These are phyloP conservation scores for Ornithorhynchus anatinus DNA, from an alignment of 2,113 vertebrate genomes.

Conservation along the genomic window DNA sequence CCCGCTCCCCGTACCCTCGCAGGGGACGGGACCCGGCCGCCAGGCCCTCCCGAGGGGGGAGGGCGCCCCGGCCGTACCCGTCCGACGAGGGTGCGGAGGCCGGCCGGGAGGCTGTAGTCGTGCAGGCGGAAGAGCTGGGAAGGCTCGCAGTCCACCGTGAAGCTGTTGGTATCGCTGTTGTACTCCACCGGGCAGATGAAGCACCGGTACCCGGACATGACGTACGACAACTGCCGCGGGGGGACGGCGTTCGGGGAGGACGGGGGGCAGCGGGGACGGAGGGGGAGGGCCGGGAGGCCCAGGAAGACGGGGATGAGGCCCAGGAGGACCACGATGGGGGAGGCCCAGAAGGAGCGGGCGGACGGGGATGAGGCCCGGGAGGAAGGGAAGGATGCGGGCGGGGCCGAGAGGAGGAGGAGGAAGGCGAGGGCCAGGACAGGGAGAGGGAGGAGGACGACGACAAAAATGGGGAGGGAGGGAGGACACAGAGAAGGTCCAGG, in stretches of 20 bases:
- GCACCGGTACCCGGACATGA: constrained; percentile 93
- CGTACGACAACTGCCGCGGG: constrained; percentile 84
- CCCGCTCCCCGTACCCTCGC: too few species aligned
- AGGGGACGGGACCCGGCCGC: too few species aligned
- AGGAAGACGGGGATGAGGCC: background rate
- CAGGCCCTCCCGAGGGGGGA: too few species aligned
- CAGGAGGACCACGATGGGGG: background rate
- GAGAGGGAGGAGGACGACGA: background rate
- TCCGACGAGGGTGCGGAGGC: constrained; percentile 85
- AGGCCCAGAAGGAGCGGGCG: background rate
- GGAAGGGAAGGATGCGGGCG: rapidly evolving
- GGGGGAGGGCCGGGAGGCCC: background rate
- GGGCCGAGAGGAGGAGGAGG: rapidly evolving
- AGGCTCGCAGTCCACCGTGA: constrained; percentile 93
- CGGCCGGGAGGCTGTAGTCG: constrained; percentile 83
- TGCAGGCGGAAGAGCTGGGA: constrained; percentile 94
- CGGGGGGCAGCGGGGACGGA: rapidly evolving
- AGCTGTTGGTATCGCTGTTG: constrained; percentile 96
- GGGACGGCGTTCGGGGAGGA: background rate
- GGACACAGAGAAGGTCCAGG: too few species aligned
- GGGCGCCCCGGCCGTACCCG: too few species aligned
- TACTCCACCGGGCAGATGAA: constrained; percentile 98
- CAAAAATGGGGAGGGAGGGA: background rate
- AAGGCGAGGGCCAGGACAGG: background rate
- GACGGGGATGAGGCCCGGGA: background rate